Percentiles rank a stretch among this genome's conserved stretches.
phyloP scores from a whole-genome alignment of 2,113 vertebrate genomes.

The Deroptyus accipitrinus region DNA sequence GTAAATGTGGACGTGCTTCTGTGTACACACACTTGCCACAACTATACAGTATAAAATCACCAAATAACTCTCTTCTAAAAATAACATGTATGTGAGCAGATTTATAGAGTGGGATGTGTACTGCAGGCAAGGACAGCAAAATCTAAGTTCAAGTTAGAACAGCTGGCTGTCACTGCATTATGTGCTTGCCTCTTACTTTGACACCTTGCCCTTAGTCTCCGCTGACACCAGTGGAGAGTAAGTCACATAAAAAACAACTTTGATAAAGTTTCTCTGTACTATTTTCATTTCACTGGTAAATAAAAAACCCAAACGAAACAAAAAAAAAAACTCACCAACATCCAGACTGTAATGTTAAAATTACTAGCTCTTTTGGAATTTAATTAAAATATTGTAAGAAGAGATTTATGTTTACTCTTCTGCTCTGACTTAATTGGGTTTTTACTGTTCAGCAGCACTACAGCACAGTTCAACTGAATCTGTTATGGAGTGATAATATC shows the following conservation, averaged over 20 bases:
- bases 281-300: background rate
- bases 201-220: background rate
- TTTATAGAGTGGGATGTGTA: background rate
- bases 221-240: background rate
- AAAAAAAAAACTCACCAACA: background rate
- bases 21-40: background rate
- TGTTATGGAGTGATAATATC: background rate
- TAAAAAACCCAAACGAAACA: accelerated
- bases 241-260: background rate
- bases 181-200: background rate
- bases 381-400: background rate
- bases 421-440: background rate
- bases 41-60: background rate
- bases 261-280: background rate
- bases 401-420: background rate
- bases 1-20: background rate
- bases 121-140: background rate
- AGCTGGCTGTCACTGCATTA: background rate
- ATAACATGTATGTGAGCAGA: background rate
- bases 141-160: background rate
- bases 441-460: background rate
- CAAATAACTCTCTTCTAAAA: background rate
- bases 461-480: background rate
- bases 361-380: background rate
- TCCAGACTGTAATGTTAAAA: background rate